Evolutionary conservation across 2,113 vertebrate species (phyloP).

Genomic region (Gymnorhina tibicen): DNA sequence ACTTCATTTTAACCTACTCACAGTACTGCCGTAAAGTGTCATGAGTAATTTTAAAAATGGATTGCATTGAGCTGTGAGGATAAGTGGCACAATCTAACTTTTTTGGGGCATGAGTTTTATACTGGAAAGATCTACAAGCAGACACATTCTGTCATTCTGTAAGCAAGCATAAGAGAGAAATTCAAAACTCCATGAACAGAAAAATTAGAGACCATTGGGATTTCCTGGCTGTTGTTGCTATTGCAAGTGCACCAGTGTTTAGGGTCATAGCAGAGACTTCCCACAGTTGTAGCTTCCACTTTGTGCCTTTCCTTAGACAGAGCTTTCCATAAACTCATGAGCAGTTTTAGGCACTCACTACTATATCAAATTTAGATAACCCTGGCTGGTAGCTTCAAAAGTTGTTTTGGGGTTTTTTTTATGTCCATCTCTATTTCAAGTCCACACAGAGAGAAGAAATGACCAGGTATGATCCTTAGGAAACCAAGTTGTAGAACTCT

Average conservation of each 20-base stretch:
- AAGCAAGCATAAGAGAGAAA: neutral
- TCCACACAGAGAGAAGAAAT: neutral
- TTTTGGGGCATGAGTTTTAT: neutral
- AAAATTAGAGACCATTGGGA: neutral
- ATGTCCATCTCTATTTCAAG: neutral
- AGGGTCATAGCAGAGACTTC: neutral
- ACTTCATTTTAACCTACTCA: neutral
- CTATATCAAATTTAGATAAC: neutral
- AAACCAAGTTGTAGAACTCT: neutral
- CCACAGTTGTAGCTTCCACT: neutral
- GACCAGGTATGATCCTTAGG: neutral
- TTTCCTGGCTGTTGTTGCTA: neutral
- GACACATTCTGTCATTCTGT: neutral
- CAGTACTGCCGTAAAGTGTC: neutral
- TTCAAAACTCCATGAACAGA: neutral
- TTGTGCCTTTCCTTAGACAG: neutral
- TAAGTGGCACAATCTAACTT: neutral
- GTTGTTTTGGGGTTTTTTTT: neutral
- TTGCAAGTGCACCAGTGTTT: neutral
- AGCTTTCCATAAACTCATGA: neutral
- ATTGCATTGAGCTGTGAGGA: neutral
- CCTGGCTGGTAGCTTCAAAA: neutral
- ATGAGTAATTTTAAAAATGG: neutral
- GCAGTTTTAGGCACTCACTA: neutral
- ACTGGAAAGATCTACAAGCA: neutral